phyloP scores from a whole-genome alignment of 2,888 invertebrate species.

The Melipona beecheii region DNA sequence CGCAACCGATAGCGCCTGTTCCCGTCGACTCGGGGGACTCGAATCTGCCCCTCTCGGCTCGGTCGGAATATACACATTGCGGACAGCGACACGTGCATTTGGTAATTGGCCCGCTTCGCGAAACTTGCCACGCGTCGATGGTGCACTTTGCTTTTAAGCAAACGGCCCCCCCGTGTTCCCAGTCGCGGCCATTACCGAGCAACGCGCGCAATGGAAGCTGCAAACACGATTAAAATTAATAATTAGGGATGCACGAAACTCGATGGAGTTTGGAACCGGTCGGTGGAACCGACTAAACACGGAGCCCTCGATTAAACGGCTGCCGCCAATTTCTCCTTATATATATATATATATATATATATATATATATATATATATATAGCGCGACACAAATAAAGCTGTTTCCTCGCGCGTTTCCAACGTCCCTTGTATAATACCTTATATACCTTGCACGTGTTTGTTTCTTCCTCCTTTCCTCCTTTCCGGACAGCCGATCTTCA shows the following conservation, averaged over 20 bases:
- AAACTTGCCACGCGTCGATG: not conserved
- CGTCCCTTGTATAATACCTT: too few relatives aligned
- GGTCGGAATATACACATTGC: too few relatives aligned
- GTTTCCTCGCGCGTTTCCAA: too few relatives aligned
- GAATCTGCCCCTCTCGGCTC: too few relatives aligned
- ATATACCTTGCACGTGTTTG: not conserved
- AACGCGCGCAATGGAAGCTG: slow-evolving; percentile 42
- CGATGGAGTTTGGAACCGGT: slow-evolving; percentile 26
- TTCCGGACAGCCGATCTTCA: not conserved
- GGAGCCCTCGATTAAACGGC: not conserved
- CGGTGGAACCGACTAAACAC: slow-evolving; percentile 34
- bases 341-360: too few relatives aligned
- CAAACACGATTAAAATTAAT: slow-evolving; percentile 60
- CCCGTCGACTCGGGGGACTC: too few relatives aligned
- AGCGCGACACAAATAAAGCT: too few relatives aligned
- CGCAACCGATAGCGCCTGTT: too few relatives aligned
- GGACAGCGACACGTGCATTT: not conserved
- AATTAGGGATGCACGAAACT: slow-evolving; percentile 46
- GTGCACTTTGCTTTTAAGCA: slow-evolving; percentile 36
- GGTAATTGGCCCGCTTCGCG: slow-evolving; percentile 13
- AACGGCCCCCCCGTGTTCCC: not conserved
- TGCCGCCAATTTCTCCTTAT: not conserved
- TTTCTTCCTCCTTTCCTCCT: not conserved
- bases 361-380: too few relatives aligned
- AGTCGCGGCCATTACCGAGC: slow-evolving; percentile 9